Conservation (phyloP, 2,797 vertebrate genomes). For the Austrolebias charrua region DNA sequence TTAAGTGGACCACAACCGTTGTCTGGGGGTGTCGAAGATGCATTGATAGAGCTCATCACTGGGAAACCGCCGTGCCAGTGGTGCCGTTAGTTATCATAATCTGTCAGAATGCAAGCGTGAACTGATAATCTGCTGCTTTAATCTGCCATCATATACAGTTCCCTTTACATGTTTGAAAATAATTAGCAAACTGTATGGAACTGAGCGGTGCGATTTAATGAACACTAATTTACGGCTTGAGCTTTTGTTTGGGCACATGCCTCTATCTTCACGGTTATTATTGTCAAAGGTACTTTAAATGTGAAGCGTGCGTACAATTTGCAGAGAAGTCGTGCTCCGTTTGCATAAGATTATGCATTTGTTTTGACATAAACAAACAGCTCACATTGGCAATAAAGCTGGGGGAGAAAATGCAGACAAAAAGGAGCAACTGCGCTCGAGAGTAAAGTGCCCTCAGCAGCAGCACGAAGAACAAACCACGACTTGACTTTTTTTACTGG, state of each 20-base stretch:
- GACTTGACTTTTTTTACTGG: conserved; percentile 37
- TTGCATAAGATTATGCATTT: background rate
- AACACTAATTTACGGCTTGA: background rate
- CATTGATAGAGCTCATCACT: conserved; percentile 32
- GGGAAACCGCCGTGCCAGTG: conserved; percentile 10
- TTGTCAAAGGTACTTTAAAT: conserved; percentile 19
- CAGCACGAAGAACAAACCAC: conserved; percentile 27
- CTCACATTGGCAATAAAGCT: conserved; percentile 1
- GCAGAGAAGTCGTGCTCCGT: background rate
- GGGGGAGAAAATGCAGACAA: conserved; percentile 30
- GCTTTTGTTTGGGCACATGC: background rate
- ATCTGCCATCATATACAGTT: background rate
- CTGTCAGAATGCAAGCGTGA: conserved; percentile 14
- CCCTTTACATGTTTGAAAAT: background rate
- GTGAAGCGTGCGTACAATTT: conserved; percentile 11
- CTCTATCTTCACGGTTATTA: background rate
- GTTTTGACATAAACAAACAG: conserved; percentile 19
- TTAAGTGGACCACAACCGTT: conserved; percentile 69
- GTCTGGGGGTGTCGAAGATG: conserved; percentile 51
- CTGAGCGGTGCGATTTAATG: background rate
- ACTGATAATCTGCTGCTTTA: background rate
- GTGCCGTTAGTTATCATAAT: conserved; percentile 20
- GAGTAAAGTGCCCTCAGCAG: conserved; percentile 36
- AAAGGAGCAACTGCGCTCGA: conserved; percentile 12
- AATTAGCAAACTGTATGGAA: background rate